Conservation (phyloP, 2,797 vertebrate genomes). For the Naso thynnoides region DNA sequence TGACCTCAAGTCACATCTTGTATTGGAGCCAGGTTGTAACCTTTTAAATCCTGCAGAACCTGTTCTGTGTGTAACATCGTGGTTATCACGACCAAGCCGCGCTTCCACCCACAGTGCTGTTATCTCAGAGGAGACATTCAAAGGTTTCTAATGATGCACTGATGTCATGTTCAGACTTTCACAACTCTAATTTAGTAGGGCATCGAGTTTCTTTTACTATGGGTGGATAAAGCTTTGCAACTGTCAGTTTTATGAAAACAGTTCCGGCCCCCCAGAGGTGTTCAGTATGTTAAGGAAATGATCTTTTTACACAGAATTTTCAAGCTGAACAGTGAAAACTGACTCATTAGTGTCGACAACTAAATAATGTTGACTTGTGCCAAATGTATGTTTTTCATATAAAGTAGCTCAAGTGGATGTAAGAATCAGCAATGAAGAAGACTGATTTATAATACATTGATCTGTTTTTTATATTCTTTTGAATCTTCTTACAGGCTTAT, state of each 20-base stretch:
- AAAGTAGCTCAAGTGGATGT: neutral
- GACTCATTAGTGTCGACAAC: too few species aligned
- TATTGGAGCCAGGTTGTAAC: constrained; percentile 44
- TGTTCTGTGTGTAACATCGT: constrained; percentile 9
- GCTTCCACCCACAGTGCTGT: neutral
- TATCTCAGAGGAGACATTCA: constrained; percentile 13
- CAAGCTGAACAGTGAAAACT: neutral
- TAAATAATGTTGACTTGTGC: too few species aligned
- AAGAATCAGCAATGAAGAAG: neutral
- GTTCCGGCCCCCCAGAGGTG: neutral
- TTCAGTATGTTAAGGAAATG: neutral
- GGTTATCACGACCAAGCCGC: constrained; percentile 5
- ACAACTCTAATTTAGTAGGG: neutral
- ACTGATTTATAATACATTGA: neutral
- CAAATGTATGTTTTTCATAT: neutral
- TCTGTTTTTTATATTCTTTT: constrained; percentile 4
- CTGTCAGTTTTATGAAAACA: neutral
- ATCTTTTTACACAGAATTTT: neutral
- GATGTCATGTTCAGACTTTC: neutral
- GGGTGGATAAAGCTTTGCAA: neutral
- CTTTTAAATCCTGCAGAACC: constrained; percentile 14
- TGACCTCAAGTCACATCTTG: constrained; percentile 29
- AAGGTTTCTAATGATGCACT: constrained; percentile 2
- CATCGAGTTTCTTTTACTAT: neutral
- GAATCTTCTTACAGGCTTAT: neutral